Conservation (phyloP, 2,113 vertebrate species). For the Falcunculus frontatus region DNA sequence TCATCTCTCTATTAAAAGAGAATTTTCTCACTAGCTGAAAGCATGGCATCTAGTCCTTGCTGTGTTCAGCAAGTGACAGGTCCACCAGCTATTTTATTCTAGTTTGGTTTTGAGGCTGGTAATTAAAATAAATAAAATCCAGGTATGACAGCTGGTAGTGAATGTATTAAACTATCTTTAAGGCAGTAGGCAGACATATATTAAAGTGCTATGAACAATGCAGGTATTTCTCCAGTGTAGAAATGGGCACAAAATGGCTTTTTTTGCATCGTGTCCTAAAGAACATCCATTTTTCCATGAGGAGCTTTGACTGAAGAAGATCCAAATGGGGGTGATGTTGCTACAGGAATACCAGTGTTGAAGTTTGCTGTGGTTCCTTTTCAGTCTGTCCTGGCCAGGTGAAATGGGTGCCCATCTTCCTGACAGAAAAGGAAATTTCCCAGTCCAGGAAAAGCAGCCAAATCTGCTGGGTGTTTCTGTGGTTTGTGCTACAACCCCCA, state of each 20-base stretch:
- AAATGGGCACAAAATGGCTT: not conserved
- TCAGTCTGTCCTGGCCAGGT: not conserved
- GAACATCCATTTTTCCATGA: not conserved
- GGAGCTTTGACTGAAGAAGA: not conserved
- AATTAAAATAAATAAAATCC: not conserved
- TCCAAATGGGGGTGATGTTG: not conserved
- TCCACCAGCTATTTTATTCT: not conserved
- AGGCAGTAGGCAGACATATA: not conserved
- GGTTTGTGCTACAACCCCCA: not conserved
- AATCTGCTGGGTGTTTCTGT: not conserved
- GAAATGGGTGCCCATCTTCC: not conserved
- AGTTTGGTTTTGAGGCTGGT: not conserved
- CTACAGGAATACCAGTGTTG: not conserved
- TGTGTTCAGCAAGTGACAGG: not conserved
- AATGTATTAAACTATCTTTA: not conserved
- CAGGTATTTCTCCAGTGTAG: not conserved
- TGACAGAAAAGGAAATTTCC: not conserved
- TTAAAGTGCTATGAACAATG: not conserved
- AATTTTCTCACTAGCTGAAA: not conserved
- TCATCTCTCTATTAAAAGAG: not conserved
- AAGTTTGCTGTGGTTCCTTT: not conserved
- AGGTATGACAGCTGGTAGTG: not conserved
- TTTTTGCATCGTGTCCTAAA: not conserved
- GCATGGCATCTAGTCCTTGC: not conserved
- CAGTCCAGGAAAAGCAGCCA: not conserved